Percentiles rank a stretch among this genome's conserved stretches.
Evolutionary conservation across 1,140 invertebrate species (phyloP).

Genomic region (Heterodera carotae): DNA sequence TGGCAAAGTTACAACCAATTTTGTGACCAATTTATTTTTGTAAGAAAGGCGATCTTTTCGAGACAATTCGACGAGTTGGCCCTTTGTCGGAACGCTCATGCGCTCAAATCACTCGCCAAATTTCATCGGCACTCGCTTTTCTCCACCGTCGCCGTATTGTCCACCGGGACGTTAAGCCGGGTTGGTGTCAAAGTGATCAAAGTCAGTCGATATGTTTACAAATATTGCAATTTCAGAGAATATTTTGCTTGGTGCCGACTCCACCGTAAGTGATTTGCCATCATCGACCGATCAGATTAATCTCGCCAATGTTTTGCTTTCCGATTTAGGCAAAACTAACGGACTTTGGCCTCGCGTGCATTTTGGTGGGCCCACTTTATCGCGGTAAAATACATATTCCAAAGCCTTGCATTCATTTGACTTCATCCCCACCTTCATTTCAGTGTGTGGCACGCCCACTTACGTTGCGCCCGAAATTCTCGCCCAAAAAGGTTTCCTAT

Average conservation of each 20-base stretch:
- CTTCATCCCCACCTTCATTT: too few relatives aligned
- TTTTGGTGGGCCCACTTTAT: slow-evolving; percentile 46
- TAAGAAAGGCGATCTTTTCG: slow-evolving; percentile 51
- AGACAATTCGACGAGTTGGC: slow-evolving; percentile 46
- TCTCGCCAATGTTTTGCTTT: neutral
- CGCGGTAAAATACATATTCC: neutral
- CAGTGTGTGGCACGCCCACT: slow-evolving; percentile 53
- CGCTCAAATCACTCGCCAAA: slow-evolving; percentile 53
- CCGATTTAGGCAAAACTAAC: slow-evolving; percentile 63
- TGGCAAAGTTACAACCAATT: neutral
- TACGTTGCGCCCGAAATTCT: slow-evolving; percentile 48
- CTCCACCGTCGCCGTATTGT: slow-evolving; percentile 67
- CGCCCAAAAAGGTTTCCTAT: slow-evolving; percentile 36
- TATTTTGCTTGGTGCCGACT: slow-evolving; percentile 64
- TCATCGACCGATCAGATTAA: neutral
- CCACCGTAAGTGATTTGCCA: slow-evolving; percentile 40
- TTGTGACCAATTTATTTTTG: slow-evolving; percentile 22
- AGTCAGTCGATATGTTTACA: neutral
- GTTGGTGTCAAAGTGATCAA: neutral
- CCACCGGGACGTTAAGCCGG: slow-evolving; percentile 67
- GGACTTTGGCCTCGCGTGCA: slow-evolving; percentile 68
- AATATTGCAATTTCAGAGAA: slow-evolving; percentile 65
- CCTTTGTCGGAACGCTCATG: slow-evolving; percentile 33
- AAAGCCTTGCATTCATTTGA: neutral
- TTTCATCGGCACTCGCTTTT: slow-evolving; percentile 66